Conservation (phyloP, 2,888 invertebrate species). For the Lycocerus yunnanus region DNA sequence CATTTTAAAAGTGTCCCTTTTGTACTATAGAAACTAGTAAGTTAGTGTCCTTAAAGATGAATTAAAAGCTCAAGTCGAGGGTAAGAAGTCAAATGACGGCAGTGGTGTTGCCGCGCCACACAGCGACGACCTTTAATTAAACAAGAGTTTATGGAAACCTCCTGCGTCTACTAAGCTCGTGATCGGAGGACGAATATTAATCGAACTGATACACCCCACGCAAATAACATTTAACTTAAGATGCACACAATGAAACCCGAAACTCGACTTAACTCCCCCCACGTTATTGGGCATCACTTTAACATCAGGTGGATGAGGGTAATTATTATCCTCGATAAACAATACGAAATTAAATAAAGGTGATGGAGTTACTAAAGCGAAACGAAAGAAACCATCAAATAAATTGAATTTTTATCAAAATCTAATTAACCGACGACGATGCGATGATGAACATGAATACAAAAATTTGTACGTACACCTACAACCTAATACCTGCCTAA, state of each 20-base stretch:
- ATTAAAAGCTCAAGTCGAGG: slow-evolving; percentile 9
- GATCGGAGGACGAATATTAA: slow-evolving; percentile 30
- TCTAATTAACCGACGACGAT: background rate
- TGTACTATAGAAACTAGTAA: background rate
- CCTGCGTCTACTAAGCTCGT: slow-evolving; percentile 22
- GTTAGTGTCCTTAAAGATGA: background rate
- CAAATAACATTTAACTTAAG: slow-evolving; percentile 17
- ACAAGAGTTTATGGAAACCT: slow-evolving; percentile 30
- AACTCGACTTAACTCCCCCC: background rate
- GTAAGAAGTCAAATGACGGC: background rate
- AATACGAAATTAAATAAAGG: background rate
- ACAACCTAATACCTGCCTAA: no score
- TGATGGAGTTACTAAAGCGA: background rate
- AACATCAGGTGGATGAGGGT: background rate
- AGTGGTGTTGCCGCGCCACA: background rate
- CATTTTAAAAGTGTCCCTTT: slow-evolving; percentile 14
- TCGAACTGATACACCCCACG: slow-evolving; percentile 25
- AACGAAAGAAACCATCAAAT: background rate
- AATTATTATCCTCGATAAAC: background rate
- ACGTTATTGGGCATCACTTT: background rate
- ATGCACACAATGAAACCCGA: slow-evolving; percentile 16
- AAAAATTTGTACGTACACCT: background rate
- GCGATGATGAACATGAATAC: background rate
- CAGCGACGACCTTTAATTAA: slow-evolving; percentile 26
- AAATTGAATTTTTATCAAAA: background rate